Evolutionary conservation across 37 sponge, comb jelly and placozoan species (phyloP), one percentile per base, ranked within the genome.

Genomic region (Theonella swinhoei): DNA sequence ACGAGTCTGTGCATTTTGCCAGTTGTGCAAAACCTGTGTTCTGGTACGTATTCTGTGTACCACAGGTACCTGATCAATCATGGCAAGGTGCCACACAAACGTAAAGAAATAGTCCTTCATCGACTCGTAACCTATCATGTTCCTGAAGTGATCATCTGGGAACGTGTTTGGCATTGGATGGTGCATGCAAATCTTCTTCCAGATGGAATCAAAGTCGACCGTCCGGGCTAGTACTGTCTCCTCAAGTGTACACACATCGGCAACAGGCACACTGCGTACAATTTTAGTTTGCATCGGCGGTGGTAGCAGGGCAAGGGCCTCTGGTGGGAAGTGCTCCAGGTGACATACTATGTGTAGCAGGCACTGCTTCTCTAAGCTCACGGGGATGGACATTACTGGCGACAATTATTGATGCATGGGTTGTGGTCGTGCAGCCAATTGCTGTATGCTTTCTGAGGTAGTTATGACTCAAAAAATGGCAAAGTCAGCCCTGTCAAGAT

Each of bases 31-130:
- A 14, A 47, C 54, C 54, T 47, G 54, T 7, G 54, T 47, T 14
- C 54, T 7, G 11, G 54, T 47, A 47, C 54, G 54, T 7, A 47
- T 47, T 7, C 54, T 7, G 54, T 47, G 54, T 14, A 47, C 54
- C 54, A 47, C 54, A 7, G 54, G 54, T 7, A 47, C 54, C 54
- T 47, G 54, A 7, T 47, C 54, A 47, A 47, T 47, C 54, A 47
- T 14, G 54, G 54, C 54, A 7, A 47, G 54, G 54, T 47, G 54
- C 54, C 54, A 47, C 11, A 65, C 66, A 65, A 29, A 65, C 29
- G 66, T 65, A 65, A 65, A 65, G 66, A 65, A 65, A n/a, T 65
- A 65, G 30, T 65, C 66, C 30, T 65, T 65, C 66, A 65, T 65
- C 29, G 66, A 65, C 66, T 23, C 30, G 66, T 29, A 65, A 5